Base-by-base conservation (phyloP, 1,140 invertebrate genomes). In the Apis florea region DNA sequence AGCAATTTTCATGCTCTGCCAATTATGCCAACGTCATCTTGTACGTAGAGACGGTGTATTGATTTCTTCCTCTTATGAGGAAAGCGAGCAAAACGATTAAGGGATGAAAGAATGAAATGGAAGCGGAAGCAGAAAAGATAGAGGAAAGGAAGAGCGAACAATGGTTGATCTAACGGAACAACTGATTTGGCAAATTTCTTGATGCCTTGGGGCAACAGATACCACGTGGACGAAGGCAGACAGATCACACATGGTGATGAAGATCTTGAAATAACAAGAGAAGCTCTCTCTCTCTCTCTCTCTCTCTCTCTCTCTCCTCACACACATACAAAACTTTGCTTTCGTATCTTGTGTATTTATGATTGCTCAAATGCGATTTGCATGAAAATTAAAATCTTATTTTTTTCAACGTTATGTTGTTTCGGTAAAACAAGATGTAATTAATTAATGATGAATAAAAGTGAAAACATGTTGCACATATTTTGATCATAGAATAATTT, bases 1-100 rank as follows among this genome's bases (percentile, higher is more conserved):
- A 31, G 31, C 68, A 73, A 58, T 84, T 84, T 84, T 66, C 82
- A 83, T 63, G 82, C 63, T 84, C 83, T 83, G 49, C 66, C 73
- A 70, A 78, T 24, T 79, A 47, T 67, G 77, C 77, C 51, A 76
- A 83, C 81, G 83, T 83, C 67, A 75, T 54, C 58, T 70, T 66
- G 6, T 40, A 6, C 58, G 15, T 56, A 26, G 58, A n/a, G 61
- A 69, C 58, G 77, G 49, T 56, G 68, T 84, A 84, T 84, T 72
- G 82, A 84, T 84, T 72, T 83, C 83, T 53, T 67, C 26, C 24
- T 12, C 13, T 19, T n/a, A 5, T 10, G 69, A 83, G 51, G 54
- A 78, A 51, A 31, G 64, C 21, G 51, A 66, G 53, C 26, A 69
- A n/a, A 17, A 74, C 19, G 54, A 40, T 47, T 19, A 26, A 56